A percentile compares a stretch with the other conserved stretches of the same genome.
Evolutionary conservation across 1,140 invertebrate genomes (phyloP).

Genomic region (Andrena cerasifolii): DNA sequence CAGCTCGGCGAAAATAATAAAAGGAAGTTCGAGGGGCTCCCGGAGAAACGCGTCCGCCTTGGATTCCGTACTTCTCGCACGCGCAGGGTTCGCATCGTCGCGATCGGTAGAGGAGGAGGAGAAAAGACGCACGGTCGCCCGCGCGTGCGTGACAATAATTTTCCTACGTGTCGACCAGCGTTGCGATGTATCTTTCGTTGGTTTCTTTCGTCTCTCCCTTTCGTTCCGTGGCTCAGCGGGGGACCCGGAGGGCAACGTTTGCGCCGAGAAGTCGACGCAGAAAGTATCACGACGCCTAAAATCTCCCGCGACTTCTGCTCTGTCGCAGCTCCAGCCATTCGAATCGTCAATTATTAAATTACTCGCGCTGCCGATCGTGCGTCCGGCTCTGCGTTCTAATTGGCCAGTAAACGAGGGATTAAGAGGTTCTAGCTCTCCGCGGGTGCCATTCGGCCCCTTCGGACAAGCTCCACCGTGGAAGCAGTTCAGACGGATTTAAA

Average conservation of each 20-base stretch:
- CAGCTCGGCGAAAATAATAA: not conserved
- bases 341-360: conserved; percentile 40
- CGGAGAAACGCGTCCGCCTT: conserved; percentile 40
- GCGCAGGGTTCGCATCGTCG: conserved; percentile 4
- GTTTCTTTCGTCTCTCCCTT: not conserved
- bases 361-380: not conserved
- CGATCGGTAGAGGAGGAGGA: not conserved
- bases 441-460: not conserved
- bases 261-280: not conserved
- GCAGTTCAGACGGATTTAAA: not conserved
- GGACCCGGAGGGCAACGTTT: not conserved
- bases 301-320: not conserved
- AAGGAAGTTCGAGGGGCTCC: not conserved
- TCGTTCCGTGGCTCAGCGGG: conserved; percentile 1
- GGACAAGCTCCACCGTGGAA: not conserved
- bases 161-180: conserved; percentile 18
- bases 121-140: not conserved
- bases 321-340: not conserved
- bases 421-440: not conserved
- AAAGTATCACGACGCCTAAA: not conserved
- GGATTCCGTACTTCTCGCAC: conserved; percentile 42
- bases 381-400: not conserved
- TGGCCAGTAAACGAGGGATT: not conserved
- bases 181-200: conserved; percentile 21
- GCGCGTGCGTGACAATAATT: conserved; percentile 43